phyloP scores from a whole-genome alignment of 2,888 invertebrate species.

The Pediacus dermestoides region DNA sequence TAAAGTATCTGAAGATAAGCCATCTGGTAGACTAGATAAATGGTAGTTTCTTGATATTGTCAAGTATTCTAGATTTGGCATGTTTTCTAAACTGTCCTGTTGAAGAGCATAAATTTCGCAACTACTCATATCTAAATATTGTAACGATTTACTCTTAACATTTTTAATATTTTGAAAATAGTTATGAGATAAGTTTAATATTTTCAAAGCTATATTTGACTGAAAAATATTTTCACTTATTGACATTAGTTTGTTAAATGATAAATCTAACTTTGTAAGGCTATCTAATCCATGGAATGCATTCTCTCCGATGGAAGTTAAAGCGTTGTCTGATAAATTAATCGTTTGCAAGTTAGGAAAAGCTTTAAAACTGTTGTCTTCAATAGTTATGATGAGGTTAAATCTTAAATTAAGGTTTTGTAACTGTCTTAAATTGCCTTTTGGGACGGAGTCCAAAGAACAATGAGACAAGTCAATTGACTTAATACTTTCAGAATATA shows the following conservation, averaged over 20 bases:
- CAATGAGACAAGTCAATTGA: conserved; percentile 61
- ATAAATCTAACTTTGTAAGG: conserved; percentile 63
- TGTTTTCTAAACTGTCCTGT: conserved; percentile 55
- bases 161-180: conserved; percentile 59
- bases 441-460: conserved; percentile 58
- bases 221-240: conserved; percentile 59
- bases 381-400: conserved; percentile 61
- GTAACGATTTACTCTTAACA: conserved; percentile 57
- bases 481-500: conserved; percentile 55
- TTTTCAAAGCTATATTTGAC: conserved; percentile 58
- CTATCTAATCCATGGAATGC: conserved; percentile 59
- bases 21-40: conserved; percentile 58
- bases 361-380: conserved; percentile 58
- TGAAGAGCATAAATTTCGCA: conserved; percentile 63
- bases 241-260: conserved; percentile 63
- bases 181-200: conserved; percentile 64
- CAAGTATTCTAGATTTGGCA: conserved; percentile 58
- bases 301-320: conserved; percentile 57
- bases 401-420: conserved; percentile 58
- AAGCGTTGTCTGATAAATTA: conserved; percentile 65
- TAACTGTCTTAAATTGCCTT: conserved; percentile 61
- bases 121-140: conserved; percentile 59
- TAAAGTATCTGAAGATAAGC: conserved; percentile 59
- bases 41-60: conserved; percentile 67
- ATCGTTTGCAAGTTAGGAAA: conserved; percentile 59